These are phyloP conservation scores for Drosophila azteca DNA, from an alignment of 1,140 invertebrate genomes.

Conservation along the genomic window DNA sequence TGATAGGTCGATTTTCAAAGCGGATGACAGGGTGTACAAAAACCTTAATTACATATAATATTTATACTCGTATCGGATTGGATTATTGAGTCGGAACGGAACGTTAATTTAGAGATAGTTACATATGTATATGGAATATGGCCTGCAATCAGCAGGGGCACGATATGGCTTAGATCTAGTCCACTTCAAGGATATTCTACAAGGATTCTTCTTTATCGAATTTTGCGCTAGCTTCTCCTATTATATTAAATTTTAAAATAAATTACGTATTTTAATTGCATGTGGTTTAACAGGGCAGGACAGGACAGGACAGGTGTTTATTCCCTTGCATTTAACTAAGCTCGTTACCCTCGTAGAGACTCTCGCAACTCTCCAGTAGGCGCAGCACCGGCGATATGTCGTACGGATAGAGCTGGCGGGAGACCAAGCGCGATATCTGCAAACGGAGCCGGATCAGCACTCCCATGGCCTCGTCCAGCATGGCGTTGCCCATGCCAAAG, in stretches of 20 bases:
- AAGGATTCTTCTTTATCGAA: constrained; percentile 54
- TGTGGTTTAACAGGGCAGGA: constrained; percentile 24
- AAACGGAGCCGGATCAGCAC: constrained; percentile 91
- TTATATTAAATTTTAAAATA: constrained; percentile 77
- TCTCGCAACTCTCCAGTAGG: constrained; percentile 93
- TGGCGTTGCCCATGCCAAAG: constrained; percentile 85
- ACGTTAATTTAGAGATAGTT: too few species aligned
- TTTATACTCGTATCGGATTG: constrained; percentile 30
- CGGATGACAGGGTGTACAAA: constrained; percentile 28
- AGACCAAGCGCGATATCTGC: constrained; percentile 92
- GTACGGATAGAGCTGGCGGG: constrained; percentile 93
- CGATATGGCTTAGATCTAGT: constrained; percentile 14
- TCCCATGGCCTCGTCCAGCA: constrained; percentile 92
- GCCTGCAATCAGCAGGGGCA: too few species aligned
- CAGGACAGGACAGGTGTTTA: constrained; percentile 7
- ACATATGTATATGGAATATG: too few species aligned
- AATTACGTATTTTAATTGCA: constrained; percentile 81
- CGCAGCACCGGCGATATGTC: constrained; percentile 94
- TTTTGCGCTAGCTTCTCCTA: constrained; percentile 74
- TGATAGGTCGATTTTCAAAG: constrained; percentile 18
- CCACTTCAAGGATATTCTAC: constrained; percentile 39
- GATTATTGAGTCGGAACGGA: constrained; percentile 4
- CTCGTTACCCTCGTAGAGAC: constrained; percentile 92
- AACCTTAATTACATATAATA: too few species aligned
- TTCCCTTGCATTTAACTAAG: constrained; percentile 84